Base-by-base conservation (phyloP, 2,113 vertebrate species). In the Pongo pygmaeus region DNA sequence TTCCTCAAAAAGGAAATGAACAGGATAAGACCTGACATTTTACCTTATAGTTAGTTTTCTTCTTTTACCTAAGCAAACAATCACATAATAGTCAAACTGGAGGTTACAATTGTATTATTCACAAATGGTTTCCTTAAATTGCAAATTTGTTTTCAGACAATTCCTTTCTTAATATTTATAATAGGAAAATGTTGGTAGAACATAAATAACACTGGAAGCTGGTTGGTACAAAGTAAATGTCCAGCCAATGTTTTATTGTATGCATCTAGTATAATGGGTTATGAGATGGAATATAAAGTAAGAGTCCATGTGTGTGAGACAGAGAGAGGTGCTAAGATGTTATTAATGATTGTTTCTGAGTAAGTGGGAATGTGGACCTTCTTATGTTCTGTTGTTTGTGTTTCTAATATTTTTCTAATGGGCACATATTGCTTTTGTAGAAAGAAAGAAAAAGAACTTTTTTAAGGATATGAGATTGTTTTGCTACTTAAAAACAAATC, bases 101-200 rank as follows among this genome's bases (percentile, higher is more conserved):
- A 86, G 59, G 23, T 81, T 84, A 25, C 6, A 7, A 87, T 25
- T 72, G 25, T 83, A 88, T 93, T 86, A 59, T 32, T 80, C 32
- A 43, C 20, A 23, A 93, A 46, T 18, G 81, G 59, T 78, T 90
- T 94, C 91, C 78, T 96, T 93, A 64, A 84, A 89, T 9, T 72
- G n/a, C 30, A 96, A 83, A 93, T 84, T 84, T 40, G 7, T 84
- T 77, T 84, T 75, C 50, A 96, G 87, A 78, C 43, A 91, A 85
- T 88, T 79, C 40, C 46, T 86, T 94, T 89, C 84, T 88, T 78
- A 59, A 67, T 69, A 55, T 91, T 95, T 94, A n/a, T 69, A 94
- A 74, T 83, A 72, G 22, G 57, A 88, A 94, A 84, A 88, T 89
- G 35, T 59, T 90, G 17, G 10, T 69, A 59, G 18, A 91, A 43